Conservation (phyloP, 2,797 vertebrate species). For the Cephalopachus bancanus region DNA sequence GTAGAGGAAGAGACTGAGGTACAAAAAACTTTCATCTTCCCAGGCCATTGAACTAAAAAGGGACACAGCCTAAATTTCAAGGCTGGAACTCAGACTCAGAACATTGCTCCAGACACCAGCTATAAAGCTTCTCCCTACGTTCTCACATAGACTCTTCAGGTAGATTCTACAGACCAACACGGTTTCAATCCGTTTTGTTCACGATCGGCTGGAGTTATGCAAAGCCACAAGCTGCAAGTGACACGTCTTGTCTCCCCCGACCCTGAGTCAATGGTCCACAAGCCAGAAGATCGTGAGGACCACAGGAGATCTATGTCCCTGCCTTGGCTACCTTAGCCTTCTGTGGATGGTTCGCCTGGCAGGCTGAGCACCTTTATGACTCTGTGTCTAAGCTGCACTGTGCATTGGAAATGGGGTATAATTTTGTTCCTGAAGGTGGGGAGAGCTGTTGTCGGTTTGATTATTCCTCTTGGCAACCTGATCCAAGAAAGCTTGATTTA, state of each 20-base stretch:
- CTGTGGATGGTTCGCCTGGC: not conserved
- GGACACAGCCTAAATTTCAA: not conserved
- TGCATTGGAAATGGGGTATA: not conserved
- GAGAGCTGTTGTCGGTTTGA: not conserved
- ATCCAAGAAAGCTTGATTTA: not conserved
- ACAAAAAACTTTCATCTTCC: not conserved
- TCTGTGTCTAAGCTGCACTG: not conserved
- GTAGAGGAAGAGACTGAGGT: constrained; percentile 4
- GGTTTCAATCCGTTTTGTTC: not conserved
- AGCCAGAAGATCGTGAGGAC: not conserved
- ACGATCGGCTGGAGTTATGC: not conserved
- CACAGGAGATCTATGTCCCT: not conserved
- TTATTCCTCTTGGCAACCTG: not conserved
- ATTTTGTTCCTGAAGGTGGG: not conserved
- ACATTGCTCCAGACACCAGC: not conserved
- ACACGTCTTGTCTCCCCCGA: not conserved
- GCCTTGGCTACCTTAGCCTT: not conserved
- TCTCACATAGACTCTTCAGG: not conserved
- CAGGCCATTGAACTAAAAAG: not conserved
- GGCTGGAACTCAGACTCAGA: not conserved
- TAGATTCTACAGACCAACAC: not conserved
- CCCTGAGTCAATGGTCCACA: not conserved
- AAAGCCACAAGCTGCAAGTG: not conserved
- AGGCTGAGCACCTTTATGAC: not conserved
- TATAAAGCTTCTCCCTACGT: not conserved